phyloP scores from a whole-genome alignment of 2,888 invertebrate genomes.

The Barypeithes pellucidus region DNA sequence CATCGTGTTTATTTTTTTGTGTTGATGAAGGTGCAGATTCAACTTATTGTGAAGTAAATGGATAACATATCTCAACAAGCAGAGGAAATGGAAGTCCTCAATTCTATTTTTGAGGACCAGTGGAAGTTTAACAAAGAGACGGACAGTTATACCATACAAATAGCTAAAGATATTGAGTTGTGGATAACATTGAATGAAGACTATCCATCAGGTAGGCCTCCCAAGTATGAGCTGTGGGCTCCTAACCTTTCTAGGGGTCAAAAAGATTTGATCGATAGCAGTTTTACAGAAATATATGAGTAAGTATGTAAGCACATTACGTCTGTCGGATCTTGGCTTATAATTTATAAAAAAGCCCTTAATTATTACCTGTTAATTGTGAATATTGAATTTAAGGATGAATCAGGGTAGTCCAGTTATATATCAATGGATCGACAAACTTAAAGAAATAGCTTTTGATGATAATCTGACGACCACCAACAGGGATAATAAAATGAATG shows the following conservation, averaged over 20 bases:
- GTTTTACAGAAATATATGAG: slow-evolving; percentile 79
- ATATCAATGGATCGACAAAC: slow-evolving; percentile 84
- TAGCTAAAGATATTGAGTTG: slow-evolving; percentile 74
- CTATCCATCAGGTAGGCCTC: slow-evolving; percentile 79
- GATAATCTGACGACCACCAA: neutral
- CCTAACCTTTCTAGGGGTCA: slow-evolving; percentile 78
- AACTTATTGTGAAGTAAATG: slow-evolving; percentile 54
- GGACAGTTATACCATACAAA: slow-evolving; percentile 75
- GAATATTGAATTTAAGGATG: slow-evolving; percentile 20
- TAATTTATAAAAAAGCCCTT: neutral
- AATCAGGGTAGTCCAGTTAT: slow-evolving; percentile 80
- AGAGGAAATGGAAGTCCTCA: slow-evolving; percentile 83
- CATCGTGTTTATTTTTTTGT: too few species aligned
- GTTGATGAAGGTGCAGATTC: too few species aligned
- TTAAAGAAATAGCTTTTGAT: slow-evolving; percentile 75
- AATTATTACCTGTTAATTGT: neutral
- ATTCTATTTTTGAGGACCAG: slow-evolving; percentile 81
- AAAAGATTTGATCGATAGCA: slow-evolving; percentile 74
- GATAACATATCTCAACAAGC: slow-evolving; percentile 64
- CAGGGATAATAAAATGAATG: slow-evolving; percentile 11
- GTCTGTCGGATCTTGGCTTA: neutral
- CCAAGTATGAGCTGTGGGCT: slow-evolving; percentile 81
- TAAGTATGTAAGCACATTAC: slow-evolving; percentile 68
- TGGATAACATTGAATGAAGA: slow-evolving; percentile 77
- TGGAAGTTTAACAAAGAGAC: slow-evolving; percentile 77